Base-by-base conservation (phyloP, 1,140 invertebrate species). In the Caerostris darwini region DNA sequence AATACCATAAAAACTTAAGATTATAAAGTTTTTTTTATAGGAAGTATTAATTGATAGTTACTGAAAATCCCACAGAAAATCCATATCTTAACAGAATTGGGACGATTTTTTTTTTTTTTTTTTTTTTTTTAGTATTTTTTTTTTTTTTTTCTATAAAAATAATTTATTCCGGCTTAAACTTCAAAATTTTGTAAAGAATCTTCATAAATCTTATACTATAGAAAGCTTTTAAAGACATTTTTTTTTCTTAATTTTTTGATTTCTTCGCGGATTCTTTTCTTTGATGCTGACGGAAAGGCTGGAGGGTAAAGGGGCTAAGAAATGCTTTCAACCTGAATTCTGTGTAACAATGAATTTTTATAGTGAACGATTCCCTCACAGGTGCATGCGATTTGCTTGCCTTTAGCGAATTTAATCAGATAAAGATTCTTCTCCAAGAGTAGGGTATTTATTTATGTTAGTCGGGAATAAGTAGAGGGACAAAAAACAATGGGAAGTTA, bases 21-120 rank as follows among this genome's bases (percentile, higher is more conserved):
- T 34, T 34, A 34, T 34, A 34, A 34, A 34, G 34, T 77, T 34
- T 34, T 34, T 77, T 7, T 53, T 34, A n/a, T n/a, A 77, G 34
- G 10, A 77, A 77, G 34, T 77, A 53, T 77, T 77, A 77, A 77
- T 77, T 77, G 69, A 77, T 50, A 77, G 50, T 53, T 77, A 77
- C 53, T 14, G 50, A 77, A 14, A 10, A 19, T 67, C 53, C 10
- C 71, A 4, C 7, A 12, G 7, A 77, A 50, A 77, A 77, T 77
- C 6, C 12, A 50, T 8, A 77, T 7, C 34, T 10, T 53, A 0
- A 50, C 8, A 53, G 71, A 77, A 77, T 77, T 77, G 8, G 14
- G 50, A 14, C 5, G 34, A 14, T 77, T 77, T 71, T 77, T 77
- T 17, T 14, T 5, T 1, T 64, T 14, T 34, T 34, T n/a, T n/a